Conservation (phyloP, 2,113 vertebrate genomes). For the Pituophis catenifer region DNA sequence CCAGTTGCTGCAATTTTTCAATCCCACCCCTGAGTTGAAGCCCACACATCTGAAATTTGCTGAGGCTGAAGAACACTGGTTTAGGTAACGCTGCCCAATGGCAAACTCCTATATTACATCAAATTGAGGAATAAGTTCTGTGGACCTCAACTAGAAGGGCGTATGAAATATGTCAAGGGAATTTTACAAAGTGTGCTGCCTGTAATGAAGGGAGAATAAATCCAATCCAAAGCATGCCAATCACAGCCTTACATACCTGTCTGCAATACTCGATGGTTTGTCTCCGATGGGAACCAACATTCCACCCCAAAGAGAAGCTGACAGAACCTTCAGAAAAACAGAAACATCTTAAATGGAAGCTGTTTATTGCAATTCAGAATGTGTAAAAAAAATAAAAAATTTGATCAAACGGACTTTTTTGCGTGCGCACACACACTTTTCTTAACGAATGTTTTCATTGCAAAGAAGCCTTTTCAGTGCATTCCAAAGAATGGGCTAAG, state of each 20-base stretch:
- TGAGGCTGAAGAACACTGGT: not conserved
- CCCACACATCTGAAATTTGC: not conserved
- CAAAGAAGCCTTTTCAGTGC: not conserved
- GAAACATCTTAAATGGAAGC: not conserved
- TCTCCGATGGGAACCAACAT: slow-evolving; percentile 85
- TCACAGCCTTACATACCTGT: slow-evolving; percentile 74
- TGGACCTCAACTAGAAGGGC: not conserved
- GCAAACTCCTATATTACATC: not conserved
- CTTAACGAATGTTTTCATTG: not conserved
- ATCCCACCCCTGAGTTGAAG: not conserved
- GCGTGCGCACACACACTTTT: fast-evolving
- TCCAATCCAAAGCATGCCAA: not conserved
- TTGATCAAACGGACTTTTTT: not conserved
- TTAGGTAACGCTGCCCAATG: not conserved
- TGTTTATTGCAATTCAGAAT: not conserved
- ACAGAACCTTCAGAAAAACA: slow-evolving; percentile 78
- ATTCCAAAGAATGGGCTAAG: not conserved
- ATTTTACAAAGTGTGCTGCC: not conserved
- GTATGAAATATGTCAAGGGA: not conserved
- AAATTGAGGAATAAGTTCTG: not conserved
- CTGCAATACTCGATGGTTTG: slow-evolving; percentile 85
- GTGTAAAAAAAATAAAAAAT: not conserved
- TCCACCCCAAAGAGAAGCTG: slow-evolving; percentile 89
- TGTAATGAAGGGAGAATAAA: not conserved
- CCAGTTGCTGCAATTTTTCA: too few relatives aligned